These are phyloP conservation scores for Perdita meconis DNA, from an alignment of 2,888 invertebrate genomes.

Conservation along the genomic window DNA sequence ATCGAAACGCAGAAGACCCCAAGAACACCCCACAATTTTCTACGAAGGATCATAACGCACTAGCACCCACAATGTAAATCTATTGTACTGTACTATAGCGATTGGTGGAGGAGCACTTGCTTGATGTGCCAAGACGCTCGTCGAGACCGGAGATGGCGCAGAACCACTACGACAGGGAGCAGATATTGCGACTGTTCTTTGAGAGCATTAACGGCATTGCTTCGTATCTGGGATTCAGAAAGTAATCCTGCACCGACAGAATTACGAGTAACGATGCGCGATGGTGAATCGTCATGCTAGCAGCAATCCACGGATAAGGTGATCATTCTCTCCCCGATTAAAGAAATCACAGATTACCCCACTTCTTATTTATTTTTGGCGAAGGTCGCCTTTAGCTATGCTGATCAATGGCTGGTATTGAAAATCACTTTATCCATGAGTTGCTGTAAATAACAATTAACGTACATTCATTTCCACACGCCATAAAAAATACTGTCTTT, in stretches of 20 bases:
- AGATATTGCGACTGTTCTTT: constrained; percentile 73
- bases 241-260: constrained; percentile 60
- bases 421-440: no score
- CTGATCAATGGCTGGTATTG: no score
- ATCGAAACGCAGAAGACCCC: not conserved
- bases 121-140: constrained; percentile 60
- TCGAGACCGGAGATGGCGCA: constrained; percentile 61
- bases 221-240: constrained; percentile 74
- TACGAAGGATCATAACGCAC: constrained; percentile 37
- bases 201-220: constrained; percentile 75
- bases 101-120: constrained; percentile 71
- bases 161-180: constrained; percentile 64
- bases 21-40: not conserved
- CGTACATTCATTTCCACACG: not conserved
- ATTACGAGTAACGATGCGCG: constrained; percentile 50
- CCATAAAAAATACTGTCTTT: not conserved
- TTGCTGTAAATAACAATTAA: no score
- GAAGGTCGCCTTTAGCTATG: no score
- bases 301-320: no score
- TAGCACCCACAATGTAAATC: constrained; percentile 59
- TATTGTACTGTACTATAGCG: constrained; percentile 70
- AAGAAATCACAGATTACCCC: no score
- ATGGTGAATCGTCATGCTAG: constrained; percentile 23
- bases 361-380: no score
- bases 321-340: no score